Conservation (phyloP, 2,113 vertebrate species). For the Bufo gargarizans region DNA sequence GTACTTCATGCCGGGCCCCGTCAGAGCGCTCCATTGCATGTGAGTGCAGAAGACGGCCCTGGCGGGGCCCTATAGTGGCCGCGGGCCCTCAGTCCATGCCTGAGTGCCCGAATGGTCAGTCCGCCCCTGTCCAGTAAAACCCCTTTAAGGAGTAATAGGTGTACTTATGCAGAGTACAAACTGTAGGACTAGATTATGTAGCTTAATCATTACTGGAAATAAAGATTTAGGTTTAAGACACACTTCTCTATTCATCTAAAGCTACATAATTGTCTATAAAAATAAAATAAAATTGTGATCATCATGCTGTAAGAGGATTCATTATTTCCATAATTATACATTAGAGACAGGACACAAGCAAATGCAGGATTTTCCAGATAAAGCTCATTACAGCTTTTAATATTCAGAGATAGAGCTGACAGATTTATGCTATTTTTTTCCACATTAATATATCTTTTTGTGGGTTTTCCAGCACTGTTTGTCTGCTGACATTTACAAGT, state of each 20-base stretch:
- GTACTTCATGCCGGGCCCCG: too few species aligned
- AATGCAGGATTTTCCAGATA: neutral
- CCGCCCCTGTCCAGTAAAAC: neutral
- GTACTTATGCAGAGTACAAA: neutral
- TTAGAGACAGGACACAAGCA: neutral
- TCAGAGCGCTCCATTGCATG: too few species aligned
- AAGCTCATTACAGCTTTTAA: neutral
- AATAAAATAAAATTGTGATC: neutral
- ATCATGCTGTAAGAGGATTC: neutral
- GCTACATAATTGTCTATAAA: neutral
- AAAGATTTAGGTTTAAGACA: neutral
- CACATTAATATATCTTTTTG: slow-evolving; percentile 26
- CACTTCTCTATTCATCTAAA: neutral
- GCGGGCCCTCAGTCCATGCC: too few species aligned
- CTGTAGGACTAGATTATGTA: neutral
- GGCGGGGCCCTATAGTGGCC: too few species aligned
- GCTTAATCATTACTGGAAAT: neutral
- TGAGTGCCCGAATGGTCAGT: too few species aligned
- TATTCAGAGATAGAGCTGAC: neutral
- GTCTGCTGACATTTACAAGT: slow-evolving; percentile 29
- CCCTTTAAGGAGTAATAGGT: neutral
- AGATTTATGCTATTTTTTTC: slow-evolving; percentile 22
- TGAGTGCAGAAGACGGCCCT: too few species aligned
- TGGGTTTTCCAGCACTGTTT: slow-evolving; percentile 10
- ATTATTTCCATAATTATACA: neutral